Percentiles rank a stretch among this genome's conserved stretches.
Evolutionary conservation across 2,113 vertebrate species (phyloP).

Genomic region (Lanius collurio): DNA sequence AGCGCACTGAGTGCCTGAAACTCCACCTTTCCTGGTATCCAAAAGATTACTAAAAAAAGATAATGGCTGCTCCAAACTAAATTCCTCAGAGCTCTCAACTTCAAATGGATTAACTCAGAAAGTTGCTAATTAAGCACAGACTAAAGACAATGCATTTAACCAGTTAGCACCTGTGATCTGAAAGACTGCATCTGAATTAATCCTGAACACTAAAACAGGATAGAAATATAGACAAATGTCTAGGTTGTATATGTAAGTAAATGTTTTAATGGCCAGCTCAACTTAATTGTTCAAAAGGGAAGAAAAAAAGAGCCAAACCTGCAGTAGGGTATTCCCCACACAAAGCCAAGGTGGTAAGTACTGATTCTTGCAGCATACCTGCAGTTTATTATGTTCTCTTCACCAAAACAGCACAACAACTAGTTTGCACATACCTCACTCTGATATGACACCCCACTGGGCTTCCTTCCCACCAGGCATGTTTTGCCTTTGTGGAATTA

Average conservation of each 20-base stretch:
- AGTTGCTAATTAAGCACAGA: not conserved
- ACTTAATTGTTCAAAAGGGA: not conserved
- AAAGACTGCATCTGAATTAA: not conserved
- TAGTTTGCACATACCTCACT: not conserved
- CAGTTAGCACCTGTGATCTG: not conserved
- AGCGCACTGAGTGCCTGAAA: not conserved
- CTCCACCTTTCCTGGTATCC: not conserved
- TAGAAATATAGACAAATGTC: not conserved
- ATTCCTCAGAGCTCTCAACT: not conserved
- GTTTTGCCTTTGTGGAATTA: slow-evolving; percentile 8
- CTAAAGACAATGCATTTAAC: not conserved
- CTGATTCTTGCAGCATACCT: not conserved
- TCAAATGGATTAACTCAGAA: not conserved
- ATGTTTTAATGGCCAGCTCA: not conserved
- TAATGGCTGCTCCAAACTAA: not conserved
- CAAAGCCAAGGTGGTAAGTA: not conserved
- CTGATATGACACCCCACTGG: not conserved
- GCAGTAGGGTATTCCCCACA: not conserved
- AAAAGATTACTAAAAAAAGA: not conserved
- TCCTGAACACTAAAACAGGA: not conserved
- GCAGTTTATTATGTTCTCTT: not conserved
- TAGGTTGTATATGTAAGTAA: not conserved
- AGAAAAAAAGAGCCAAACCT: not conserved
- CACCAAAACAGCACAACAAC: not conserved
- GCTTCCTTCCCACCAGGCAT: not conserved